Evolutionary conservation across 2,113 vertebrate species (phyloP).

Genomic region (Callospermophilus lateralis): DNA sequence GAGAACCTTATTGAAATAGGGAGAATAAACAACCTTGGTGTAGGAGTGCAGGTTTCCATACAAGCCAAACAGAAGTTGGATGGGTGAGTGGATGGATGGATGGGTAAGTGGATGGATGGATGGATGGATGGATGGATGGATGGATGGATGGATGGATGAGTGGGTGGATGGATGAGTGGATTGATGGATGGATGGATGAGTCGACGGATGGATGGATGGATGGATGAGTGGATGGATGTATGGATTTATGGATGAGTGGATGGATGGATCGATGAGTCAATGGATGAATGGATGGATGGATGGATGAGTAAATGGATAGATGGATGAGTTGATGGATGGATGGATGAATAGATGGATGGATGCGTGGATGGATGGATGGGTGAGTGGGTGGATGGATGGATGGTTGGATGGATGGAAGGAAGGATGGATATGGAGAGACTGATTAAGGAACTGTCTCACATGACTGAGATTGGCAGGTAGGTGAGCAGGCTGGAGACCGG

Average conservation of each 20-base stretch:
- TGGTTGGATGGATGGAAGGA: no score
- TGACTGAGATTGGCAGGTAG: background rate
- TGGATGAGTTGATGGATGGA: no score
- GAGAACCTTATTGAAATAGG: background rate
- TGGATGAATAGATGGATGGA: no score
- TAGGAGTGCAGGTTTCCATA: background rate
- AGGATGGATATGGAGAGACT: background rate
- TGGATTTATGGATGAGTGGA: no score
- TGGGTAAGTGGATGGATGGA: background rate
- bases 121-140: background rate
- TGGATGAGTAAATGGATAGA: no score
- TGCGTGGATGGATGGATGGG: no score
- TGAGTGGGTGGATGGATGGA: no score
- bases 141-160: no score
- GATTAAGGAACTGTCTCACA: background rate
- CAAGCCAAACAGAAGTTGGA: background rate
- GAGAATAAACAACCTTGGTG: background rate
- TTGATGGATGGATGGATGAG: background rate
- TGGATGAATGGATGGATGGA: no score
- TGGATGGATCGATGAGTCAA: no score
- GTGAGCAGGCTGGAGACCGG: background rate
- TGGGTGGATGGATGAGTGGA: background rate
- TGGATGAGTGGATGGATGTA: no score
- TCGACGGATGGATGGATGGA: no score
- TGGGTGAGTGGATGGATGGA: background rate